These are phyloP conservation scores for Platalea minor DNA, from an alignment of 2,797 vertebrate species.

Conservation along the genomic window DNA sequence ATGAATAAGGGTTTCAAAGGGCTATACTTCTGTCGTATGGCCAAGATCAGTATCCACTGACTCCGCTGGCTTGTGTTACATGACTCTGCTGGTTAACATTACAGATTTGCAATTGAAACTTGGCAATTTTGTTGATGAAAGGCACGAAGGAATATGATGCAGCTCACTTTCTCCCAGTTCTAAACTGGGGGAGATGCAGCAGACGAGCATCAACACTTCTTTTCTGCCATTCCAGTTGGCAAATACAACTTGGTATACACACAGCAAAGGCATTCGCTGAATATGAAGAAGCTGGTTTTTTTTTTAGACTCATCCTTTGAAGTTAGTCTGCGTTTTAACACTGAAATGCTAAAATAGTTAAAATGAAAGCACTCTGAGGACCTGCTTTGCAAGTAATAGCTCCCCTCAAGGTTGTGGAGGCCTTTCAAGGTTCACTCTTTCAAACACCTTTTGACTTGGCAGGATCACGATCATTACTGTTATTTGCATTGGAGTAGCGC, in stretches of 20 bases:
- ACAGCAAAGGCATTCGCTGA: background rate
- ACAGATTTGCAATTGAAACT: slow-evolving; percentile 32
- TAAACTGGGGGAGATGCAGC: background rate
- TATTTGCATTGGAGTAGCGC: slow-evolving; percentile 6
- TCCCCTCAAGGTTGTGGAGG: background rate
- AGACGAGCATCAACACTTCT: background rate
- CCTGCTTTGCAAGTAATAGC: background rate
- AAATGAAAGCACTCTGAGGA: background rate
- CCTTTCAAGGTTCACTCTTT: slow-evolving; percentile 10
- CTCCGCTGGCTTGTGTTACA: background rate
- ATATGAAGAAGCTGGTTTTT: background rate
- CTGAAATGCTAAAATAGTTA: background rate
- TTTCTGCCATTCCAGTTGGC: background rate
- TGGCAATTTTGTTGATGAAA: slow-evolving; percentile 41
- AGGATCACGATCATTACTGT: background rate
- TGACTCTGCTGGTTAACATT: slow-evolving; percentile 22
- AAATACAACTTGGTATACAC: background rate
- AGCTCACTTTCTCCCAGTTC: background rate
- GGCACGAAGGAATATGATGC: background rate
- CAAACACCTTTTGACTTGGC: slow-evolving; percentile 14
- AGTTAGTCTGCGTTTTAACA: background rate
- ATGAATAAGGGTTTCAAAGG: background rate
- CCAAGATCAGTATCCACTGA: slow-evolving; percentile 11
- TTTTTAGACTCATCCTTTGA: background rate
- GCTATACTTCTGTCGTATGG: background rate